Evolutionary conservation across 1,140 invertebrate genomes (phyloP).

Genomic region (Asobara japonica): DNA sequence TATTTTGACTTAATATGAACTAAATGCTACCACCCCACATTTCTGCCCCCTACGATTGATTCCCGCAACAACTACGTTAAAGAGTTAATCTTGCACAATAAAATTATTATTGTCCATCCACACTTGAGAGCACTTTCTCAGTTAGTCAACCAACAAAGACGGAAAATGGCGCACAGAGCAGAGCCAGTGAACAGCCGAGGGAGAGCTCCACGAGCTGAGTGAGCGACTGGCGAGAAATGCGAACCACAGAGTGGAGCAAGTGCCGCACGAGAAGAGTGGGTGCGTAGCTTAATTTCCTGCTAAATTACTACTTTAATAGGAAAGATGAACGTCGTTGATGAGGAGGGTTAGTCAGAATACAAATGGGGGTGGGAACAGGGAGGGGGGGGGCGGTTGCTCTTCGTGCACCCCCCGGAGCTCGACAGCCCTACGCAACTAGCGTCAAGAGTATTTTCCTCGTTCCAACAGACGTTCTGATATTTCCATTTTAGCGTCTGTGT

Average conservation of each 20-base stretch:
- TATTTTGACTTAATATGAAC: no score
- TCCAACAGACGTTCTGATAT: constrained; percentile 22
- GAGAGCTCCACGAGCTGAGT: no score
- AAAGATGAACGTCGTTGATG: constrained; percentile 68
- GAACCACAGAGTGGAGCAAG: constrained; percentile 48
- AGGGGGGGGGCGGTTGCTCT: constrained; percentile 44
- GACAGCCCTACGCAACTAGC: constrained; percentile 8
- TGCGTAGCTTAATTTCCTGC: constrained; percentile 69
- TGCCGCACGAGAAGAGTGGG: constrained; percentile 49
- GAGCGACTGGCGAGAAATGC: constrained; percentile 32
- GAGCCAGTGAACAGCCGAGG: constrained; percentile 29
- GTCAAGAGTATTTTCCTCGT: constrained; percentile 48
- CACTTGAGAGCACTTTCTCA: no score
- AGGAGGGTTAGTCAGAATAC: constrained; percentile 67
- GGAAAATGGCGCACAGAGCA: constrained; percentile 20
- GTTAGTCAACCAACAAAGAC: not conserved
- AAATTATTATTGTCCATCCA: no score
- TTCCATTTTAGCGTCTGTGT: not conserved
- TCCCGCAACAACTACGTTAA: no score
- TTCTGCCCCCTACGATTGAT: no score
- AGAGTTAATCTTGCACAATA: no score
- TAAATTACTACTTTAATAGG: constrained; percentile 70
- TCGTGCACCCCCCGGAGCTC: constrained; percentile 11
- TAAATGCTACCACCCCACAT: no score
- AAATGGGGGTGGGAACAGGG: constrained; percentile 59